Evolutionary conservation across 2,113 vertebrate species (phyloP).

Genomic region (Rhagologus leucostigma): DNA sequence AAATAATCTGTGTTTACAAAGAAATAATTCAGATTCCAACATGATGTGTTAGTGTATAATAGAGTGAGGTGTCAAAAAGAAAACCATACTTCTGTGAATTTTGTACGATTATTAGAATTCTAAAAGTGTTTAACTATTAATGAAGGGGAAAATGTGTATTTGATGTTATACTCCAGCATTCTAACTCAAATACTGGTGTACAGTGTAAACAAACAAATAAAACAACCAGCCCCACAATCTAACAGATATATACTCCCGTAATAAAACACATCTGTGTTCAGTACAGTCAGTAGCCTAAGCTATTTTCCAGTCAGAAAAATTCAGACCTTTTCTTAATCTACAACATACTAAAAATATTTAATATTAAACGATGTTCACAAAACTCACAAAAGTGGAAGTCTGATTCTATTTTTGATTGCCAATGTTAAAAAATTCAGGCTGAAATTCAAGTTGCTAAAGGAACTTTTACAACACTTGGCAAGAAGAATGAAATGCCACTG

Average conservation of each 20-base stretch:
- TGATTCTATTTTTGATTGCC: constrained; percentile 25
- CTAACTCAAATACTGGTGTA: background rate
- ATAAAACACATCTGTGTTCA: background rate
- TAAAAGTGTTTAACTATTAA: background rate
- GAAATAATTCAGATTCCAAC: background rate
- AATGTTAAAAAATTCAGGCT: constrained; percentile 11
- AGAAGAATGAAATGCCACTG: constrained; percentile 39
- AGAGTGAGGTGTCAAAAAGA: background rate
- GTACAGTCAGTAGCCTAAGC: constrained; percentile 16
- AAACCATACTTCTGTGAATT: background rate
- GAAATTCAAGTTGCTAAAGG: constrained; percentile 32
- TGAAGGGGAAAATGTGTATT: background rate
- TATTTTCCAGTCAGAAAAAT: constrained; percentile 38
- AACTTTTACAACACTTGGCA: constrained; percentile 42
- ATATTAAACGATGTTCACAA: background rate
- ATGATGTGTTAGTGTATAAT: background rate
- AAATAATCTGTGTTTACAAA: background rate
- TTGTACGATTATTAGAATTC: background rate
- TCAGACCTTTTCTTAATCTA: constrained; percentile 12
- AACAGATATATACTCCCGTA: background rate
- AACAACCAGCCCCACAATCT: background rate
- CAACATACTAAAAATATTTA: constrained; percentile 31
- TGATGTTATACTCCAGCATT: background rate
- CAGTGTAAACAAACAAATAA: background rate
- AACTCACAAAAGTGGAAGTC: background rate